These are phyloP conservation scores for Rhinoraja longicauda DNA, from an alignment of 2,797 vertebrate species.

Conservation along the genomic window DNA sequence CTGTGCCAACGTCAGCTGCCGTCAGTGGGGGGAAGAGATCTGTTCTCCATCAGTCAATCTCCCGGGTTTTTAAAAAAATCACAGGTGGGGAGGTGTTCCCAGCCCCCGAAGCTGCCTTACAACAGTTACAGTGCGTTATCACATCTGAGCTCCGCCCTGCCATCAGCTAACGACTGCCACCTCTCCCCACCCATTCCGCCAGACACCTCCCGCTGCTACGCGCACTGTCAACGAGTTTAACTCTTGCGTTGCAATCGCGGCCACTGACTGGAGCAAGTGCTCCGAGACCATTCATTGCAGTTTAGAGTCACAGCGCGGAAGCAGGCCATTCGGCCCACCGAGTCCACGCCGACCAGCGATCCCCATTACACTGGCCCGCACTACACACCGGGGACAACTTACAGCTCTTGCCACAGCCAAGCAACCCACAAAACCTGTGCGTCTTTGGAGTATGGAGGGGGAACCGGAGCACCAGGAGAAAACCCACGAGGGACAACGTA, in stretches of 20 bases:
- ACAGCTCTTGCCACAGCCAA: too few relatives aligned
- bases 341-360: too few relatives aligned
- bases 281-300: too few relatives aligned
- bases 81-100: neutral
- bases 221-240: neutral
- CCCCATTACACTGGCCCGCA: too few relatives aligned
- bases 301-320: too few relatives aligned
- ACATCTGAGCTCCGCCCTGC: neutral
- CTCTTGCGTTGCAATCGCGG: neutral
- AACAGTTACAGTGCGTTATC: neutral
- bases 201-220: neutral
- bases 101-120: neutral
- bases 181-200: neutral
- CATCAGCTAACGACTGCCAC: neutral
- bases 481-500: too few relatives aligned
- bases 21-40: neutral
- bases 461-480: too few relatives aligned
- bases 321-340: too few relatives aligned
- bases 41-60: neutral
- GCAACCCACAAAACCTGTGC: too few relatives aligned
- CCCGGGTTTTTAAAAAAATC: neutral
- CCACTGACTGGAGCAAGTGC: neutral
- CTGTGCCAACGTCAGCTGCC: neutral
- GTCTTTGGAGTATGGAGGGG: too few relatives aligned
- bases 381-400: too few relatives aligned